Evolutionary conservation across 2,113 vertebrate species (phyloP).

Genomic region (Oryzias celebensis): DNA sequence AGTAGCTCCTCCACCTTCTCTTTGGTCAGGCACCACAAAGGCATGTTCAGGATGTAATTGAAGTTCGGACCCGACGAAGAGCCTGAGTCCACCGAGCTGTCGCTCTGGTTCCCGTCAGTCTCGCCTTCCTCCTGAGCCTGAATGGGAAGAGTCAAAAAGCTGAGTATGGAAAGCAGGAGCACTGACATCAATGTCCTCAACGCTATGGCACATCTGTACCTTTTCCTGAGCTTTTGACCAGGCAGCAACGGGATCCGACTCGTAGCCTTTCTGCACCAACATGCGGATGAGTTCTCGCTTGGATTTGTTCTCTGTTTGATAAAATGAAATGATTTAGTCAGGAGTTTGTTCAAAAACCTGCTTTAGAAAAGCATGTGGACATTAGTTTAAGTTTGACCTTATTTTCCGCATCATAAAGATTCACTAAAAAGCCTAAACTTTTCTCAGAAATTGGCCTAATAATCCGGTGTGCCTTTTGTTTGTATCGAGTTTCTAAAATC

Average conservation of each 20-base stretch:
- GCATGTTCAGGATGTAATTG: constrained; percentile 99
- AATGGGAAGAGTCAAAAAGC: not conserved
- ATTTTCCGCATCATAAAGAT: too few species aligned
- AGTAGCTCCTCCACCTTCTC: constrained; percentile 97
- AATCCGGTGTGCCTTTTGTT: too few species aligned
- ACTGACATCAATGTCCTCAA: too few species aligned
- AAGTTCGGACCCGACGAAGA: constrained; percentile 91
- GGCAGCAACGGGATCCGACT: constrained; percentile 95
- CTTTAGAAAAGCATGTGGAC: too few species aligned
- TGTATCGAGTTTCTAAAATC: too few species aligned
- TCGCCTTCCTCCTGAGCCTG: constrained; percentile 90
- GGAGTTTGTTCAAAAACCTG: too few species aligned
- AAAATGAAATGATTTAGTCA: not conserved
- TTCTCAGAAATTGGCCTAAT: too few species aligned
- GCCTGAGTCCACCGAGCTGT: constrained; percentile 86
- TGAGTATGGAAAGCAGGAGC: too few species aligned
- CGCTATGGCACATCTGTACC: constrained; percentile 65
- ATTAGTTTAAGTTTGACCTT: too few species aligned
- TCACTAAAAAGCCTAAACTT: too few species aligned
- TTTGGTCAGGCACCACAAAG: constrained; percentile 95
- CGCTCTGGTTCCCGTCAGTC: constrained; percentile 83
- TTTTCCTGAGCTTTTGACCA: constrained; percentile 97
- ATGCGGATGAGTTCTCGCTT: constrained; percentile 94
- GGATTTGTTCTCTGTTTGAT: constrained; percentile 89
- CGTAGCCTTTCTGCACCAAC: constrained; percentile 94